Conservation (phyloP, 2,888 invertebrate species). For the Argyresthia goedartella region DNA sequence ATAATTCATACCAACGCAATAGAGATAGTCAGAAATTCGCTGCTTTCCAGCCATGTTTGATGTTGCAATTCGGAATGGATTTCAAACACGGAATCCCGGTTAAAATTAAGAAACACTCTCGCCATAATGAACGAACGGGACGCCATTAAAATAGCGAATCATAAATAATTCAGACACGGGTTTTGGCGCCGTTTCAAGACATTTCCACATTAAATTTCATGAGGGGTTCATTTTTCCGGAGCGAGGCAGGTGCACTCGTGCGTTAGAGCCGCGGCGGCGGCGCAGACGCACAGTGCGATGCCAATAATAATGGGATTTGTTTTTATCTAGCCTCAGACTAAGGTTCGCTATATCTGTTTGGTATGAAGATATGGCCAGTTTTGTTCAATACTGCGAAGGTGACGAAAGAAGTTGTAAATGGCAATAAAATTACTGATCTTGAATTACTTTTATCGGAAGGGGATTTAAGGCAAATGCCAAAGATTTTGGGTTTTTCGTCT, state of each 20-base stretch:
- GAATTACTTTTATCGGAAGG: too few relatives aligned
- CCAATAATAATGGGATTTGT: background rate
- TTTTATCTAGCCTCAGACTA: background rate
- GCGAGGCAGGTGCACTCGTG: slow-evolving; percentile 33
- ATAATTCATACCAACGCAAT: background rate
- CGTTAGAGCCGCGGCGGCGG: slow-evolving; percentile 9
- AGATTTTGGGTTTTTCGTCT: too few relatives aligned
- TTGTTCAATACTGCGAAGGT: too few relatives aligned
- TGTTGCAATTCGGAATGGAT: slow-evolving; percentile 9
- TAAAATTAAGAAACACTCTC: slow-evolving; percentile 60
- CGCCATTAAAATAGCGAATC: slow-evolving; percentile 64
- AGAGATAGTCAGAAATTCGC: background rate
- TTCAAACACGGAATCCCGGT: slow-evolving; percentile 38
- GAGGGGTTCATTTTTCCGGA: slow-evolving; percentile 64
- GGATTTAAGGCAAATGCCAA: too few relatives aligned
- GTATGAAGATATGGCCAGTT: too few relatives aligned
- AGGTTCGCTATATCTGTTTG: too few relatives aligned
- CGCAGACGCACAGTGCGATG: background rate
- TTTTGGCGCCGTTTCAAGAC: slow-evolving; percentile 68
- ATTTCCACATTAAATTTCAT: slow-evolving; percentile 70
- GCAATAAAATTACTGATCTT: too few relatives aligned
- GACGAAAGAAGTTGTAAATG: too few relatives aligned
- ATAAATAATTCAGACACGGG: slow-evolving; percentile 65
- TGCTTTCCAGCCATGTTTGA: background rate
- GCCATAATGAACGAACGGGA: slow-evolving; percentile 58